Base-by-base conservation (phyloP, 1,140 invertebrate genomes). In the Caenorhabditis tropicalis region DNA sequence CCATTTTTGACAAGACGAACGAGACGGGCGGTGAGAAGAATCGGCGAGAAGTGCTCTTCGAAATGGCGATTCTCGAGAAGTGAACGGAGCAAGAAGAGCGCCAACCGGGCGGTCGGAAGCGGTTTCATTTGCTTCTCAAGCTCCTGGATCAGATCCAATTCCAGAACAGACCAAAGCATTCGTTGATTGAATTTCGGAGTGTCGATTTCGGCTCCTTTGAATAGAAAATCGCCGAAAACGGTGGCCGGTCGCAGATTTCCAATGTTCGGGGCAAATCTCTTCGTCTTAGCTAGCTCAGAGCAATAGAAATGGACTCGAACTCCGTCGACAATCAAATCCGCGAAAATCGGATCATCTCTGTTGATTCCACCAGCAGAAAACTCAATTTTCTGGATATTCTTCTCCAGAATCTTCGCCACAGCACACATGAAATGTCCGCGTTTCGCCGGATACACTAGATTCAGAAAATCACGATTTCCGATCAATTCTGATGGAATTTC, bases 101-200 rank as follows among this genome's bases (percentile, higher is more conserved):
- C 65, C 0, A 74, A n/a, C 43, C 36, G 65, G n/a, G 65, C 36
- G 9, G 65, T 74, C n/a, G 27, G 33, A 43, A 36, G 65, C 9
- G 33, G 16, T 36, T 74, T 74, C 10, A 74, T 39, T 12, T 43
- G 9, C 21, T 74, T 74, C 4, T 74, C 65, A 0, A 74, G 10
- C 65, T 74, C 65, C n/a, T 43, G 36, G 15, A 24, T 10, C 19
- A 74, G 4, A 2, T 74, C 65, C 4, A 74, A 39, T 15, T 74
- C 65, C 1, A 74, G 15, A 21, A 74, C 0, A 2, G 65, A 74
- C 65, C 65, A 74, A 12, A 74, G 36, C 65, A 74, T 74, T 4
- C 65, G 65, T 43, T 74, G 65, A 74, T 74, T 74, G 36, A 74
- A 74, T 24, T 24, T 43, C 33, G 65, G 65, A 1, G 65, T 74